Evolutionary conservation across 2,888 invertebrate genomes (phyloP), one percentile per base, ranked within the genome.

Genomic region (Diaperis boleti): DNA sequence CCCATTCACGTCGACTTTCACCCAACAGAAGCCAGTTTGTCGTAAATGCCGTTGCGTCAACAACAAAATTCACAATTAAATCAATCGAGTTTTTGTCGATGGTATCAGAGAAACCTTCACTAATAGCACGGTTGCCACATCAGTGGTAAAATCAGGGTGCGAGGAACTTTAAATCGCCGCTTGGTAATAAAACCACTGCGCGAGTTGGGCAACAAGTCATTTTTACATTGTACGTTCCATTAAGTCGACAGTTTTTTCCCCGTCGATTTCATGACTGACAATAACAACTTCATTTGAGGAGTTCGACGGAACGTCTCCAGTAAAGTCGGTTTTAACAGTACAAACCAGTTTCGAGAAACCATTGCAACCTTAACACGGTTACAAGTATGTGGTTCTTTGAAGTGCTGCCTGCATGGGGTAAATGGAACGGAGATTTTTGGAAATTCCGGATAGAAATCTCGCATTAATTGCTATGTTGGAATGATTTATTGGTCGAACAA

Each of bases 281-380:
- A n/a, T n/a, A n/a, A n/a, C n/a, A n/a, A n/a, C n/a, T n/a, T n/a
- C n/a, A n/a, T n/a, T n/a, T n/a, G n/a, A n/a, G n/a, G n/a, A n/a
- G n/a, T n/a, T n/a, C n/a, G 26, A 37, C 39, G 42, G 42, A 55
- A 55, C 44, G 20, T 42, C 55, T 55, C 55, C 42, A 55, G 42
- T 52, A n/a, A n/a, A n/a, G 55, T 39, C 52, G 15, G 15, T 56
- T 45, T 56, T 56, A 56, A 56, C 56, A 56, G 56, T 56, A 56
- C 41, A 56, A 56, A 56, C 56, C 56, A 11, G 56, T 56, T 56
- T 42, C 42, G 42, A n/a, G 10, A 39, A 50, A 10, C 8, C 41
- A 54, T 20, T 44, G 57, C 49, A 52, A 42, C 42, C 54, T 54
- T 54, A 54, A 54, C 54, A 54, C 54, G 54, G 54, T 54, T 54